Conservation (phyloP, 2,888 invertebrate genomes). For the Melinaea menophilus region DNA sequence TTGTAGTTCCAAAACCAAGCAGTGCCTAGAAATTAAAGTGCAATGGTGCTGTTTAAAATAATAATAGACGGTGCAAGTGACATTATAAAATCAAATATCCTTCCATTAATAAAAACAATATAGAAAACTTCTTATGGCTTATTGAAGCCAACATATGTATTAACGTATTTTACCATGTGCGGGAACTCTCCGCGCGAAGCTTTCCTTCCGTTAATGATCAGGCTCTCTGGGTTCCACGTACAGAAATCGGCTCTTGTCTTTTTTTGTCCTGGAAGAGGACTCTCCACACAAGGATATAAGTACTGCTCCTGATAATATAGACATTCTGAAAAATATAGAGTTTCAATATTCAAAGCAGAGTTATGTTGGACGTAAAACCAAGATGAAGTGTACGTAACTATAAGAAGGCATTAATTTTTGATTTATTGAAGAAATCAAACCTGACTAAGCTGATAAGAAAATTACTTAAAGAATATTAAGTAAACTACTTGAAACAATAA, state of each 20-base stretch:
- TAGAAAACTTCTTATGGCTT: neutral
- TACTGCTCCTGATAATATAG: conserved; percentile 38
- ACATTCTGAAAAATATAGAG: conserved; percentile 35
- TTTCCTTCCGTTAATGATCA: conserved; percentile 35
- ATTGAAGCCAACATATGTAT: neutral
- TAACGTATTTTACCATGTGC: conserved; percentile 34
- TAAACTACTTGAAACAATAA: too few species aligned
- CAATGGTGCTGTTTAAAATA: conserved; percentile 1
- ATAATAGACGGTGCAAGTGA: conserved; percentile 3
- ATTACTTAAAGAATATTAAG: too few species aligned
- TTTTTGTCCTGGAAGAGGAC: conserved; percentile 23
- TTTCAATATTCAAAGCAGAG: neutral
- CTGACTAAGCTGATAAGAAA: too few species aligned
- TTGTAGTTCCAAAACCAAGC: conserved; percentile 38
- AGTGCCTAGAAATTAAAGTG: conserved; percentile 38
- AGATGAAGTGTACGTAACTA: neutral
- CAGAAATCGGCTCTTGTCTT: conserved; percentile 31
- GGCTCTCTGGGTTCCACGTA: conserved; percentile 32
- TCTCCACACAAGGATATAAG: conserved; percentile 36
- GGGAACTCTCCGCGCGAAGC: conserved; percentile 36
- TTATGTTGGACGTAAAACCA: neutral
- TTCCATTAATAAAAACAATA: neutral
- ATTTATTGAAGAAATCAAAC: neutral
- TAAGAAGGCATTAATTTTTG: neutral
- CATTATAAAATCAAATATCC: neutral